These are phyloP conservation scores for Melikaiella ostensackeni DNA, from an alignment of 2,888 invertebrate species.

Conservation along the genomic window DNA sequence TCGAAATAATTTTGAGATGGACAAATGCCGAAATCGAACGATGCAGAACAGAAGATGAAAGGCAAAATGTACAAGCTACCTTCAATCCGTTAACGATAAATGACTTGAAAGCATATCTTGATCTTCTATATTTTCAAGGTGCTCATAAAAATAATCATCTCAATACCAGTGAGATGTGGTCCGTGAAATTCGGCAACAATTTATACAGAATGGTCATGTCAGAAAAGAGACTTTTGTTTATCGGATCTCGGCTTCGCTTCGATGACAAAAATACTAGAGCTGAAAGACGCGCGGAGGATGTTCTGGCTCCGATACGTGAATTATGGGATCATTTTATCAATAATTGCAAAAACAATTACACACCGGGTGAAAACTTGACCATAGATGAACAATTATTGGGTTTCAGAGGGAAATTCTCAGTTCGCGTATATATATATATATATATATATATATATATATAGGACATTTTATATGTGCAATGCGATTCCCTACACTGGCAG, in stretches of 20 bases:
- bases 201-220: conserved; percentile 33
- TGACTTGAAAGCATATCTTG: conserved; percentile 41
- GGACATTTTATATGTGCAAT: too few relatives aligned
- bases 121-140: conserved; percentile 35
- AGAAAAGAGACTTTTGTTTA: conserved; percentile 30
- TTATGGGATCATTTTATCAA: too few relatives aligned
- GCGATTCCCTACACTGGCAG: too few relatives aligned
- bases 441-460: too few relatives aligned
- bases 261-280: conserved; percentile 40
- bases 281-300: conserved; percentile 35
- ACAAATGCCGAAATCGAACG: conserved; percentile 42
- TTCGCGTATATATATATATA: conserved; percentile 42
- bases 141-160: background rate
- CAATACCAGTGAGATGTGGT: too few relatives aligned
- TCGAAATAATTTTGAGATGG: conserved; percentile 35
- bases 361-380: too few relatives aligned
- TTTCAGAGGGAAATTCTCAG: conserved; percentile 43
- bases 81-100: conserved; percentile 15
- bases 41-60: background rate
- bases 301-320: background rate
- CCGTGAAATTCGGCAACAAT: too few relatives aligned
- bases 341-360: too few relatives aligned
- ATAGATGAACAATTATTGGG: too few relatives aligned
- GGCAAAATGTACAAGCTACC: conserved; percentile 15
- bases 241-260: conserved; percentile 34